Conservation (phyloP, 2,888 invertebrate genomes). For the Thysanoteuthis rhombus region DNA sequence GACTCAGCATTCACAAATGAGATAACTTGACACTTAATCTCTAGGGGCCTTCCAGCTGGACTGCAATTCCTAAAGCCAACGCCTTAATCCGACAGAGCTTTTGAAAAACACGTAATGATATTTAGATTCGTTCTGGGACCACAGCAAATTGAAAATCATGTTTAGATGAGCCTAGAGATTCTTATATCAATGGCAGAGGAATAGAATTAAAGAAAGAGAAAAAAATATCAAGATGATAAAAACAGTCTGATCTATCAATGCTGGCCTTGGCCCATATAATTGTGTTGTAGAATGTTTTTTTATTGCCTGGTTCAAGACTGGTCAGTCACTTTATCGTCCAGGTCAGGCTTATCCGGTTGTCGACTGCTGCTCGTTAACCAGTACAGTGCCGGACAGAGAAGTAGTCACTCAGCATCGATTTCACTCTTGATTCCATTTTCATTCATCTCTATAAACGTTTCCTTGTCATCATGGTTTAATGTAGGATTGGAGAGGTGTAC, state of each 20-base stretch:
- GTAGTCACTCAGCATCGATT: not conserved
- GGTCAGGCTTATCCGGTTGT: not conserved
- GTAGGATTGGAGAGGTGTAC: not conserved
- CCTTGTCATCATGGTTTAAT: not conserved
- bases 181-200: too few relatives aligned
- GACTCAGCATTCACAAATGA: too few relatives aligned
- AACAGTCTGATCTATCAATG: not conserved
- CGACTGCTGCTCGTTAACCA: not conserved
- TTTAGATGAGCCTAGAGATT: too few relatives aligned
- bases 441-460: not conserved
- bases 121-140: too few relatives aligned
- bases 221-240: not conserved
- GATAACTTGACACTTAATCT: too few relatives aligned
- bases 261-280: not conserved
- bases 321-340: not conserved
- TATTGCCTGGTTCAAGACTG: not conserved
- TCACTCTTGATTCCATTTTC: not conserved
- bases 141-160: too few relatives aligned
- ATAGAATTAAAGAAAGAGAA: too few relatives aligned
- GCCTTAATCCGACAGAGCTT: too few relatives aligned
- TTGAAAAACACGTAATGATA: too few relatives aligned
- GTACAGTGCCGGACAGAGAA: not conserved
- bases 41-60: too few relatives aligned
- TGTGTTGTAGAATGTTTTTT: not conserved
- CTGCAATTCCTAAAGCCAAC: too few relatives aligned